Percentiles rank a stretch among this genome's conserved stretches.
Evolutionary conservation across 2,888 invertebrate genomes (phyloP).

Genomic region (Galeopsomyia nigrocyanea): DNA sequence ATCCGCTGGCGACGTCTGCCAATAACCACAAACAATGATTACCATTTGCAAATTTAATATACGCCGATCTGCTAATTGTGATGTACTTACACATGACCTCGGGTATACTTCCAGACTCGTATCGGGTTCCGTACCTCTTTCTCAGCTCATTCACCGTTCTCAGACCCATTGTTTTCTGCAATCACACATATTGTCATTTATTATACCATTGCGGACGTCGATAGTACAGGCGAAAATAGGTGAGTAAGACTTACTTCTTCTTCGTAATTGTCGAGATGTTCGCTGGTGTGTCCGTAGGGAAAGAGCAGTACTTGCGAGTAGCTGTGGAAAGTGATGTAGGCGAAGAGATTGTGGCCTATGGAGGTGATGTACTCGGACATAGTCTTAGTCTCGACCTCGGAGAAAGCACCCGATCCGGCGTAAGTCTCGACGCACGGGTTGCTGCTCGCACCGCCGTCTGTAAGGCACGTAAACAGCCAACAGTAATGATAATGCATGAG

Average conservation of each 20-base stretch:
- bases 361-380: constrained; percentile 72
- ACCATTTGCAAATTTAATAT: too few relatives aligned
- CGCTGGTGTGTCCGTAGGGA: constrained; percentile 78
- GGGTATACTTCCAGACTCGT: constrained; percentile 73
- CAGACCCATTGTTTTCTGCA: constrained; percentile 59
- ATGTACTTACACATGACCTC: constrained; percentile 59
- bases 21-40: neutral
- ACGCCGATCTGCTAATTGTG: too few relatives aligned
- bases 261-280: constrained; percentile 73
- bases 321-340: constrained; percentile 82
- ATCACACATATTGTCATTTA: too few relatives aligned
- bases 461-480: constrained; percentile 23
- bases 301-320: constrained; percentile 79
- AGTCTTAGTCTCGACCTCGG: constrained; percentile 76
- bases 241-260: constrained; percentile 66
- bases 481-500: neutral
- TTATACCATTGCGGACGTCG: neutral
- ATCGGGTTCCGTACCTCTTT: constrained; percentile 73
- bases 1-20: constrained; percentile 43
- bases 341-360: constrained; percentile 70
- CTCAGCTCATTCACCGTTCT: constrained; percentile 71
- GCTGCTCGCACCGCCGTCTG: constrained; percentile 72
- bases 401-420: constrained; percentile 78
- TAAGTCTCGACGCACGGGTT: constrained; percentile 75
- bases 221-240: neutral